A percentile compares a stretch with the other conserved stretches of the same genome.
Conservation (phyloP, 2,888 invertebrate species). For the Tinea trinotella region DNA sequence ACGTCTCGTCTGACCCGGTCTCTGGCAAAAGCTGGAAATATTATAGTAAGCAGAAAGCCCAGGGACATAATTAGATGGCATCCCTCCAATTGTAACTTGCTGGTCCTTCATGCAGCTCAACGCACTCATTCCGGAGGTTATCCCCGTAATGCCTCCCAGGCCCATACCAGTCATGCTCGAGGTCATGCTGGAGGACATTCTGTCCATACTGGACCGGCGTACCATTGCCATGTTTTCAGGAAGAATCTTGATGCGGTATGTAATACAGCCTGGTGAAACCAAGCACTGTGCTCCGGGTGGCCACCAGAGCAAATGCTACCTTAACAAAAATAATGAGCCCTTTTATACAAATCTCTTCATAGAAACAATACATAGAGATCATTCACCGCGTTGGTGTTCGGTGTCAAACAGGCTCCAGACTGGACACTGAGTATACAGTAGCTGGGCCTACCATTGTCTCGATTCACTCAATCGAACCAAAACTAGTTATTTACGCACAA, state of each 20-base stretch:
- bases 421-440: slow-evolving; percentile 31
- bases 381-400: slow-evolving; percentile 53
- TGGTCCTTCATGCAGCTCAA: slow-evolving; percentile 62
- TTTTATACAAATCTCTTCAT: slow-evolving; percentile 18
- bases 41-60: slow-evolving; percentile 65
- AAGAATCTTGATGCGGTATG: slow-evolving; percentile 28
- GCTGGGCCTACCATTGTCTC: slow-evolving; percentile 40
- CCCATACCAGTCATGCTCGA: slow-evolving; percentile 70
- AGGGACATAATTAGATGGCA: slow-evolving; percentile 68
- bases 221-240: slow-evolving; percentile 47
- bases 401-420: slow-evolving; percentile 48
- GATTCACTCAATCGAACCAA: slow-evolving; percentile 39
- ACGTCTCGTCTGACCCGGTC: slow-evolving; percentile 63
- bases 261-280: slow-evolving; percentile 33
- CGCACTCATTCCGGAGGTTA: slow-evolving; percentile 58
- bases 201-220: slow-evolving; percentile 61
- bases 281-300: slow-evolving; percentile 51
- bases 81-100: slow-evolving; percentile 63
- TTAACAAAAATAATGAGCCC: slow-evolving; percentile 28
- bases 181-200: slow-evolving; percentile 68
- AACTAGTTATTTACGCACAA: slow-evolving; percentile 15
- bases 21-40: slow-evolving; percentile 66
- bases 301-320: slow-evolving; percentile 61
- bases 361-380: slow-evolving; percentile 30
- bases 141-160: slow-evolving; percentile 58